Base-by-base conservation (phyloP, 2,888 invertebrate genomes). In the Hymenopus coronatus region DNA sequence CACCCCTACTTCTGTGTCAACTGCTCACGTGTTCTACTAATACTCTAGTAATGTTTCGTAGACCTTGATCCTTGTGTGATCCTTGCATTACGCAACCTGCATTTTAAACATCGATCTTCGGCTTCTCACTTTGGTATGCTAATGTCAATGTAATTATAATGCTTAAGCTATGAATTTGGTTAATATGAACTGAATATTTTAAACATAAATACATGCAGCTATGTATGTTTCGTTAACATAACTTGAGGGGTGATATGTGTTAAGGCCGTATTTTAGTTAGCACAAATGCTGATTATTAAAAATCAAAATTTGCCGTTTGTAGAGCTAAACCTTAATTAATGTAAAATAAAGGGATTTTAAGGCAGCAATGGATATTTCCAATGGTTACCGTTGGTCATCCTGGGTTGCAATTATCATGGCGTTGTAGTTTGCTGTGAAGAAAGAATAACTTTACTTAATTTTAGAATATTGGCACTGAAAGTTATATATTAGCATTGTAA, bases 401-500 rank as follows among this genome's bases (percentile, higher is more conserved):
- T 84, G 28, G 28, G 8, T 84, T 30, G 12, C 12, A 7, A 27
- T 27, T 20, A 20, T 84, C 25, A 84, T 28, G 28, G 28, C 33
- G 20, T 84, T 84, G 20, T 28, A 2, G 82, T 81, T 15, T 54
- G 15, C 8, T 46, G 1, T 14, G 46, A 20, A 70, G 25, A 70
- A 15, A 0, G 54, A 25, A 40, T 40, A 40, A 40, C 1, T 40
- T 40, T 9, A 40, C 40, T 9, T 40, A 40, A 40, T 40, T 40
- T 40, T 40, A 40, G 54, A 20, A 25, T 70, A 20, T 20, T 20
- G 1, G 6, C 25, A 1, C 6, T 70, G 1, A 20, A 70, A 20
- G 54, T 7, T 20, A 70, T 89, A 28, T 30, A 83, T 81, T 27
- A 7, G n/a, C 25, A n/a, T 88, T n/a, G 89, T 28, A n/a, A 90